These are phyloP conservation scores for Drosophila suzukii DNA, from an alignment of 1,140 invertebrate species.

Conservation along the genomic window DNA sequence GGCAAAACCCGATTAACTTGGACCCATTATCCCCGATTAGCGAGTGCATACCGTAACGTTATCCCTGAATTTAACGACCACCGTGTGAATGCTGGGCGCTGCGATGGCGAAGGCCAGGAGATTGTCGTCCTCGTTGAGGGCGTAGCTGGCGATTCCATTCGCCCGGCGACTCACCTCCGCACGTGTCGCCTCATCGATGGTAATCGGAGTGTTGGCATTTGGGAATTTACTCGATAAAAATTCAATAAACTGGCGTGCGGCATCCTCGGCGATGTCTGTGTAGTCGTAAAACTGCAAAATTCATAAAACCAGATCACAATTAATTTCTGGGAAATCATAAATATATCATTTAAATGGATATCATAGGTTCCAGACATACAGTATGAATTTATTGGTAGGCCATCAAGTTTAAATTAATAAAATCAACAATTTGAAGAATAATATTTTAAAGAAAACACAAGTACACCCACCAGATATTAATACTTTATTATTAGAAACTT, in stretches of 20 bases:
- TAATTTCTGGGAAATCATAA: slow-evolving; percentile 21
- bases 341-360: background rate
- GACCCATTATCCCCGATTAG: slow-evolving; percentile 18
- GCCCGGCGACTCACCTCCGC: slow-evolving; percentile 74
- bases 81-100: slow-evolving; percentile 81
- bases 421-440: background rate
- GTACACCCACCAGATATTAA: too few species aligned
- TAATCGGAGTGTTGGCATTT: slow-evolving; percentile 57
- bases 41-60: slow-evolving; percentile 74
- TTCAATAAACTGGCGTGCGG: slow-evolving; percentile 82
- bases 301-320: slow-evolving; percentile 16
- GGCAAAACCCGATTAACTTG: background rate
- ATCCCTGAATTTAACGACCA: slow-evolving; percentile 84
- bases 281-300: slow-evolving; percentile 78
- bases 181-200: slow-evolving; percentile 69
- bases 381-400: background rate
- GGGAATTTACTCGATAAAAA: slow-evolving; percentile 77
- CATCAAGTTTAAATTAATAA: too few species aligned
- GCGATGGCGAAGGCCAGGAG: slow-evolving; percentile 83
- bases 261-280: slow-evolving; percentile 73
- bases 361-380: background rate
- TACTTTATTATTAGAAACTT: too few species aligned
- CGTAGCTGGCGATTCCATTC: slow-evolving; percentile 78
- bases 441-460: background rate
- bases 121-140: slow-evolving; percentile 81